Evolutionary conservation across 2,797 vertebrate genomes (phyloP).

Genomic region (Cercopithecus petaurista): DNA sequence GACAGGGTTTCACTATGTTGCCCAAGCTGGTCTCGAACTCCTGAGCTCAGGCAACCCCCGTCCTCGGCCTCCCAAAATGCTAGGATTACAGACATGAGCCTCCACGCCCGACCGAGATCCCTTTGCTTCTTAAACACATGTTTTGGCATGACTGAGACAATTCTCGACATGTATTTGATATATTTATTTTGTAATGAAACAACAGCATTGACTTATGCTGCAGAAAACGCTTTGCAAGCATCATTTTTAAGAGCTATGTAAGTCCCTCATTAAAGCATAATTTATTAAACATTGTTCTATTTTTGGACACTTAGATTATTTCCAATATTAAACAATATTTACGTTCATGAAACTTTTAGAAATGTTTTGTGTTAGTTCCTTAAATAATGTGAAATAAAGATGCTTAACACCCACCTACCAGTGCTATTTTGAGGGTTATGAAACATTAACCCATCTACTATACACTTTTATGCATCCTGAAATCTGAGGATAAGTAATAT

Average conservation of each 20-base stretch:
- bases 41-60: neutral
- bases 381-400: neutral
- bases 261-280: neutral
- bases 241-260: neutral
- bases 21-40: neutral
- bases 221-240: neutral
- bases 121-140: neutral
- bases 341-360: neutral
- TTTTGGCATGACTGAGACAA: neutral
- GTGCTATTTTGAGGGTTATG: neutral
- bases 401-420: neutral
- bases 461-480: neutral
- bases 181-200: neutral
- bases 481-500: neutral
- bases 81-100: neutral
- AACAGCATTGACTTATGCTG: neutral
- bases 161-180: neutral
- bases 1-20: neutral
- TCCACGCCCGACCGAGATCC: rapidly evolving
- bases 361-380: neutral
- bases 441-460: neutral
- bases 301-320: neutral
- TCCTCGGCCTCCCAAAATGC: neutral
- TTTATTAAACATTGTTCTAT: neutral
- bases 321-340: neutral